These are phyloP conservation scores for Euphydryas editha DNA, from an alignment of 2,888 invertebrate species.

Conservation along the genomic window DNA sequence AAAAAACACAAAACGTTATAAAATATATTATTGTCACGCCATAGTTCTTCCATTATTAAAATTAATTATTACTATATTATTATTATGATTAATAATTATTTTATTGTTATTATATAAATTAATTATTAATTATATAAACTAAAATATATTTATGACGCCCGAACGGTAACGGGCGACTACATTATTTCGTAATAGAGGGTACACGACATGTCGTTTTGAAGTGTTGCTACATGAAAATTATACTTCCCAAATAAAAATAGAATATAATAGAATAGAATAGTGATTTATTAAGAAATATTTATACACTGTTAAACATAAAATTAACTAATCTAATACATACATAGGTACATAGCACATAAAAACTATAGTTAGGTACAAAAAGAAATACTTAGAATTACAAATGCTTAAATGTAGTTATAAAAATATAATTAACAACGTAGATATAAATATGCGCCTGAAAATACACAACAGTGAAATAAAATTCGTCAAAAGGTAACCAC, in stretches of 20 bases:
- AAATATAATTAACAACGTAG: no score
- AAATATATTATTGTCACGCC: constrained; percentile 67
- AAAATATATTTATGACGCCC: constrained; percentile 33
- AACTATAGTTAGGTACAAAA: no score
- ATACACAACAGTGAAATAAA: no score
- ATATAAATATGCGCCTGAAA: no score
- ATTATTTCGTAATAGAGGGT: constrained; percentile 15
- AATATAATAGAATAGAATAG: no score
- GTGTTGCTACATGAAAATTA: constrained; percentile 18
- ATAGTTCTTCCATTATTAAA: constrained; percentile 63
- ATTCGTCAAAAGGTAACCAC: no score
- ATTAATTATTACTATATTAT: constrained; percentile 16
- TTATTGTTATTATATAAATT: constrained; percentile 12
- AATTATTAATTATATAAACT: constrained; percentile 23
- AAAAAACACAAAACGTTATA: constrained; percentile 71
- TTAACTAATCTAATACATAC: no score
- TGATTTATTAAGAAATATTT: no score
- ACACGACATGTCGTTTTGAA: constrained; percentile 2
- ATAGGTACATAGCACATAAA: no score
- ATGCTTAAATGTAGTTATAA: no score
- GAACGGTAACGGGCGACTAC: constrained; percentile 34
- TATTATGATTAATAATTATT: constrained; percentile 16
- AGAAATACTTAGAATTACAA: no score
- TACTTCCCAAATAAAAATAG: background rate
- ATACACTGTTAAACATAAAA: no score